Evolutionary conservation across 2,113 vertebrate species (phyloP), one percentile per base, ranked within the genome.

Genomic region (Otus sunia): DNA sequence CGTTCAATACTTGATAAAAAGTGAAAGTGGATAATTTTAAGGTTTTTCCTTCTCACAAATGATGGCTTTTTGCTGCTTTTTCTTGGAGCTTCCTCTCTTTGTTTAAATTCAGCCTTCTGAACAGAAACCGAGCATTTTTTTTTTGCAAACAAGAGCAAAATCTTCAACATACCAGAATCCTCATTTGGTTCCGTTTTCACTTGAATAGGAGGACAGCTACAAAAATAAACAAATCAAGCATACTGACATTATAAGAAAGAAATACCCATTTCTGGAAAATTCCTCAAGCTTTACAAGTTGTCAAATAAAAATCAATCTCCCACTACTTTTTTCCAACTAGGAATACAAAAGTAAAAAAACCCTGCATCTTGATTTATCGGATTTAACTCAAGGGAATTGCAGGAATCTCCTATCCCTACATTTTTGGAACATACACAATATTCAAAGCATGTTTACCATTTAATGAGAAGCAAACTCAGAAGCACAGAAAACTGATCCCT

Each of bases 131-230:
- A 27, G 4, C 5, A 4, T 23, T 59, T 25, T 22, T 19, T 55
- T 21, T 2, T 13, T n/a, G n/a, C 17, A 77, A 76, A 80, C 7
- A 47, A 68, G 18, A 11, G 23, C 12, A 86, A 85, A 80, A 63
- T 18, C 68, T 53, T 60, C 45, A 80, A 98, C 98, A 1, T 98
- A 98, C 98, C 98, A 86, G 97, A 96, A 79, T 98, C 98, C 77
- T 98, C 97, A 4, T 66, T 94, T 66, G 98, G 97, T 58, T 99
- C 98, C 0, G 32, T 97, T 97, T 99, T 99, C 96, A 99, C 98
- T 91, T 98, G 96, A 92, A 98, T 62, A 43, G 98, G 36, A 94
- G 74, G 36, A 81, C 90, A 97, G 43, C 98, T 98, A 95, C 37
- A 97, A 94, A 89, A 82, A 94, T 4, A 88, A 76, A 67, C n/a